Conservation (phyloP, 1,140 invertebrate genomes). For the Chymomyza costata region DNA sequence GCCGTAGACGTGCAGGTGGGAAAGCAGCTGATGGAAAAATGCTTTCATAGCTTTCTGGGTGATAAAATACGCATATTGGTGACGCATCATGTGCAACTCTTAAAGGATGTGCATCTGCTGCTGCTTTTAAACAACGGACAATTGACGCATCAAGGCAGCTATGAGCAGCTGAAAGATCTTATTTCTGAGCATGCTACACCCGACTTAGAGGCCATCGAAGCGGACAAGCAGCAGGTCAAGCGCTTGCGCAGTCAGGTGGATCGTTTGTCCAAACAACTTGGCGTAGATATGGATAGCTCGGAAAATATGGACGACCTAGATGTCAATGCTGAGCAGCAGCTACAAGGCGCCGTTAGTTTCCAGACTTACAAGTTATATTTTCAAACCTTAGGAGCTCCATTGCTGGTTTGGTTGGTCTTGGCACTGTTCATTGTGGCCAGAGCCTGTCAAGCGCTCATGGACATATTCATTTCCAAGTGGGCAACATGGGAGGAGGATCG, state of each 20-base stretch:
- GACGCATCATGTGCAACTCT: conserved; percentile 91
- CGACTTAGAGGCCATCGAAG: conserved; percentile 51
- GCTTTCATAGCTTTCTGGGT: conserved; percentile 81
- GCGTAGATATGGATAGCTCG: background rate
- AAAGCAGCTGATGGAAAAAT: conserved; percentile 85
- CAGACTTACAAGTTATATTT: conserved; percentile 83
- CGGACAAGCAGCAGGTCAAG: conserved; percentile 44
- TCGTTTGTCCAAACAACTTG: conserved; percentile 36
- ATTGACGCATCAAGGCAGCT: conserved; percentile 66
- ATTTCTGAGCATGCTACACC: conserved; percentile 42
- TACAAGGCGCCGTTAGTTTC: conserved; percentile 69
- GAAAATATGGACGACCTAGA: conserved; percentile 6
- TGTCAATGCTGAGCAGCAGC: conserved; percentile 64
- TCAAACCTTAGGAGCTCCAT: conserved; percentile 80
- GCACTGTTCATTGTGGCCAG: conserved; percentile 82
- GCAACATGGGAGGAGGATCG: conserved; percentile 56
- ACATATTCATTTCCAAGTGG: conserved; percentile 86
- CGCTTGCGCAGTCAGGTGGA: conserved; percentile 54
- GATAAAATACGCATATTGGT: conserved; percentile 86
- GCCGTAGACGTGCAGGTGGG: conserved; percentile 88
- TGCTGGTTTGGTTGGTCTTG: conserved; percentile 78
- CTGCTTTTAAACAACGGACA: conserved; percentile 79
- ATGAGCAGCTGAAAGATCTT: conserved; percentile 57
- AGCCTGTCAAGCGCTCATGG: conserved; percentile 81
- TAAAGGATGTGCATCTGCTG: conserved; percentile 83